These are phyloP conservation scores for Cheilosia vernalis DNA, from an alignment of 2,888 invertebrate genomes.

Conservation along the genomic window DNA sequence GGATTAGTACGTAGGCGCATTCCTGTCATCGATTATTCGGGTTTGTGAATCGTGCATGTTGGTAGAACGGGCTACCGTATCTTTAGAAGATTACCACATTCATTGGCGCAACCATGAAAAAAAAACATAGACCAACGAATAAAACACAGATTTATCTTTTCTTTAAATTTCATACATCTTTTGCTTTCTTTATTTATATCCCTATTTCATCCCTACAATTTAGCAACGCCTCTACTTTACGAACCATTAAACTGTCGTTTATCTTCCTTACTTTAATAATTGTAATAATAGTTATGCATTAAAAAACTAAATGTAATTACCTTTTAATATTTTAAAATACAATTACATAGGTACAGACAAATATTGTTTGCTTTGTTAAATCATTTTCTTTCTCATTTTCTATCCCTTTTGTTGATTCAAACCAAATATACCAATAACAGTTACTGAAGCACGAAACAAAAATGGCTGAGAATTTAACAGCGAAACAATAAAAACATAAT, in stretches of 20 bases:
- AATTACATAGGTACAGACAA: constrained; percentile 64
- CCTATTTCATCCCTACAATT: constrained; percentile 35
- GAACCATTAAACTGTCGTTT: constrained; percentile 49
- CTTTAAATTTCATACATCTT: constrained; percentile 45
- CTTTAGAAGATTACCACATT: too few species aligned
- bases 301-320: constrained; percentile 65
- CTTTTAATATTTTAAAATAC: constrained; percentile 55
- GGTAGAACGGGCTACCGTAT: too few species aligned
- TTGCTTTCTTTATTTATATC: constrained; percentile 51
- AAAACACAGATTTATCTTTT: constrained; percentile 16
- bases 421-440: constrained; percentile 11
- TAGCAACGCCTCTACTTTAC: constrained; percentile 40
- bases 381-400: constrained; percentile 2
- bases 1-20: too few species aligned
- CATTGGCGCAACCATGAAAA: too few species aligned
- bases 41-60: too few species aligned
- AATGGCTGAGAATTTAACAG: not conserved
- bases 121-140: not conserved
- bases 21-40: too few species aligned
- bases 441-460: not conserved
- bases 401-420: not conserved
- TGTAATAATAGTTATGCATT: constrained; percentile 60
- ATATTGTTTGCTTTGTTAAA: constrained; percentile 46
- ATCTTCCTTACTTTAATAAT: constrained; percentile 21
- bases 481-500: constrained; percentile 1